Evolutionary conservation across 2,888 invertebrate species (phyloP), one percentile per base, ranked within the genome.

Genomic region (Melikaiella ostensackeni): DNA sequence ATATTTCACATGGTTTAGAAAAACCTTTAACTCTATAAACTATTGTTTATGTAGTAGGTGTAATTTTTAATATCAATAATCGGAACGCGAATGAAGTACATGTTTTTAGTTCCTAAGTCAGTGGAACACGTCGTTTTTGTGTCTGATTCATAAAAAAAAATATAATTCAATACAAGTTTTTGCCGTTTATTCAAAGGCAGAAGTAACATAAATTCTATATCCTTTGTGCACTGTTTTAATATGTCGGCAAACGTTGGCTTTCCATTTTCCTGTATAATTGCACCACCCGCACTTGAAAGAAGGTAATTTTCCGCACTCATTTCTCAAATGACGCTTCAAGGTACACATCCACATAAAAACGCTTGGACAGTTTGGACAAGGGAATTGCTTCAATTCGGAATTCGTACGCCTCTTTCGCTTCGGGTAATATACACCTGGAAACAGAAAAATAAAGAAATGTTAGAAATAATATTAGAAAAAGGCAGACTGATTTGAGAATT

Each of bases 291-390:
- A 89, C 62, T 84, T 81, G 75, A 88, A 87, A 6, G 85, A 81
- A 2, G 87, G 88, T 19, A 86, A 85, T 75, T 85, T 81, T 19
- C 87, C 88, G 78, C 90, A 89, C 76, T 89, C 89, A 77, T 88
- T 86, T 66, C 86, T 87, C 75, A 87, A 80, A 81, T 89, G 90
- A 57, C 79, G 75, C 21, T 80, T 81, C 42, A 82, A 70, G 8
- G 80, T 82, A 59, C 80, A 82, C 21, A 77, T 76, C 78, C 78
- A 80, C 46, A 81, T 83, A 66, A 87, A 87, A 27, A 81, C 79
- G 46, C 84, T 84, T 19, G 84, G 82, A 78, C 86, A 86, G 50
- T 79, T 82, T 1, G 84, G 82, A 79, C 85, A 86, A 19, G 80
- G 80, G 66, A 82, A 85, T 21, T 76, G 79, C 73, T 80, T 79